A percentile compares a stretch with the other conserved stretches of the same genome.
These are phyloP conservation scores for Habropoda laboriosa DNA, from an alignment of 1,140 invertebrate genomes.

Conservation along the genomic window DNA sequence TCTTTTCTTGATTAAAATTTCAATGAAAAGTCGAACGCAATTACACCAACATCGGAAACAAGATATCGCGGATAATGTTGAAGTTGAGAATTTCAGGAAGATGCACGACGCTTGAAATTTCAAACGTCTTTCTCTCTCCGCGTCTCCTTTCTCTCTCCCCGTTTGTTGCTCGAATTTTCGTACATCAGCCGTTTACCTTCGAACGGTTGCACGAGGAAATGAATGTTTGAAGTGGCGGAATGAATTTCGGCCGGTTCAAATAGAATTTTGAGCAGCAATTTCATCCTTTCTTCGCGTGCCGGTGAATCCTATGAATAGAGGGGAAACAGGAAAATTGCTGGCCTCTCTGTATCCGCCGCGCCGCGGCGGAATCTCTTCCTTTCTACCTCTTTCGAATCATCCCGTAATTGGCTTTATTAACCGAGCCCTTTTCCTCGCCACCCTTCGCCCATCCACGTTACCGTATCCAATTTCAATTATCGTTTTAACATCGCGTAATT, in stretches of 20 bases:
- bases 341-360: background rate
- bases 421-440: conserved; percentile 20
- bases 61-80: too few species aligned
- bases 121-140: too few species aligned
- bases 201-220: background rate
- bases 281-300: conserved; percentile 14
- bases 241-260: conserved; percentile 13
- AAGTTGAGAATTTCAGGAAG: too few species aligned
- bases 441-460: background rate
- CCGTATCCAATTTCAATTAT: conserved; percentile 65
- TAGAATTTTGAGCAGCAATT: conserved; percentile 25
- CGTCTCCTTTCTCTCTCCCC: too few species aligned
- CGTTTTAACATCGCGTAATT: conserved; percentile 45
- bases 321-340: background rate
- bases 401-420: conserved; percentile 62
- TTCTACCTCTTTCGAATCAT: conserved; percentile 52
- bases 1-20: too few species aligned
- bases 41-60: too few species aligned
- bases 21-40: too few species aligned
- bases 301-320: conserved; percentile 8
- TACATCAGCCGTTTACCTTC: background rate
- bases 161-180: background rate
- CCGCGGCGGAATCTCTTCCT: conserved; percentile 26
- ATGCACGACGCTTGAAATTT: too few species aligned
- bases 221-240: conserved; percentile 12